Evolutionary conservation across 2,797 vertebrate genomes (phyloP), one percentile per base, ranked within the genome.

Genomic region (Poecilia velifera): DNA sequence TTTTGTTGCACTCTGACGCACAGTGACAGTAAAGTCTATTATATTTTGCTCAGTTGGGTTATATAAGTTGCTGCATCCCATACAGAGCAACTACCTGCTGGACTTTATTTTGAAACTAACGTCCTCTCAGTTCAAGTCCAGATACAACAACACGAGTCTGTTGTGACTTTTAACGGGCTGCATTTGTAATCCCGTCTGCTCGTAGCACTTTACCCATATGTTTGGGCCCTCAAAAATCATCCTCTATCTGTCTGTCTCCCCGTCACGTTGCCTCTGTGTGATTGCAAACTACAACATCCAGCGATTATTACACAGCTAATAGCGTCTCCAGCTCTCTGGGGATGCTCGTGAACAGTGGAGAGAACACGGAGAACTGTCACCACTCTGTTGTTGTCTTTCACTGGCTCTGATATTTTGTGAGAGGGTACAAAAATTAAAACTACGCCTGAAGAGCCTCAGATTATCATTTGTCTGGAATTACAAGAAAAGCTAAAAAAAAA

Each of bases 161-260:
- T 46, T 43, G 53, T 45, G 46, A 68, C 36, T 78, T 46, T 87
- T 87, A 90, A 68, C 22, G 62, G 47, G 77, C 77, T 83, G 53
- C 72, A 49, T 82, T 72, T 83, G 81, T 88, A 89, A 89, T 82
- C 82, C 84, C 81, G 81, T 90, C 83, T 83, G 85, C 82, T 84
- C 68, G 64, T 78, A 86, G 80, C 83, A 36, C 77, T 89, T 83
- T 87, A 76, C 73, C 88, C 89, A 83, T 91, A 88, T 91, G 91
- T 86, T 93, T 90, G 79, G 89, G 86, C 86, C 82, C 84, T 83
- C 36, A 81, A 85, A 86, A 88, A 90, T 88, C 90, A 88, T 62
- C 89, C 80, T 88, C 87, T 89, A 83, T 90, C 90, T 92, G 89
- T 88, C 89, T 83, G 86, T 90, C 90, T 93, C 89, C 84, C 87